Evolutionary conservation across 37 sponge, comb jelly and placozoan genomes (phyloP), one percentile per base, ranked within the genome.

Genomic region (Aphrocallistes beatrix): DNA sequence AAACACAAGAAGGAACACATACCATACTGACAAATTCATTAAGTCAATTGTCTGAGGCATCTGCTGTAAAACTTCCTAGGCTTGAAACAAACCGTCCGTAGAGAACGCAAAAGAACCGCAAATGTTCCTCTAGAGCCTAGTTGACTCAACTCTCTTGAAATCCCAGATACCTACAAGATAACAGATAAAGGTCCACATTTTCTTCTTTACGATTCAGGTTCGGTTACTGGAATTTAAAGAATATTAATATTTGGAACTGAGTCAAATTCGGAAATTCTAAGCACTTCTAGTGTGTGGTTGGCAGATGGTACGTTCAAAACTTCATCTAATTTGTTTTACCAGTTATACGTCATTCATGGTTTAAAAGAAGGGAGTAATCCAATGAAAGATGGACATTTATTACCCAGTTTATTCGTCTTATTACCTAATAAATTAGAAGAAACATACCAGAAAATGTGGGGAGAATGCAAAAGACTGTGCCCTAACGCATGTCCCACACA

Each of bases 341-440:
- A 60, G 21, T 28, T 60, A 21, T 60, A 60, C 75, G 75, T 60
- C 10, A 60, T 60, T 30, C 75, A n/a, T n/a, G 75, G 32, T 25
- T 60, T 60, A 60, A 60, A 60, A 60, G 25, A 6, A 32, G 75
- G 10, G n/a, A 60, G 28, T 30, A 28, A 60, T 13, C 75, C 75
- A 60, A 60, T 60, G 75, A 60, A 60, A 60, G 75, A 60, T 60
- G 75, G 75, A 6, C 75, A 60, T 60, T 60, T 60, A 30, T 13
- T 60, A 1, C 75, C 75, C 10, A 60, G 75, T 30, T 60, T 60
- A 60, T 60, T 60, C n/a, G 75, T 60, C 3, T 30, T 60, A n/a
- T 30, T 13, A 42, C 45, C 45, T 42, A 42, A 42, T 42, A 6
- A 42, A 13, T 42, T 42, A 13, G 10, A 42, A 42, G 45, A 42